Base-by-base conservation (phyloP, 2,113 vertebrate genomes). In the Sylvietta virens region DNA sequence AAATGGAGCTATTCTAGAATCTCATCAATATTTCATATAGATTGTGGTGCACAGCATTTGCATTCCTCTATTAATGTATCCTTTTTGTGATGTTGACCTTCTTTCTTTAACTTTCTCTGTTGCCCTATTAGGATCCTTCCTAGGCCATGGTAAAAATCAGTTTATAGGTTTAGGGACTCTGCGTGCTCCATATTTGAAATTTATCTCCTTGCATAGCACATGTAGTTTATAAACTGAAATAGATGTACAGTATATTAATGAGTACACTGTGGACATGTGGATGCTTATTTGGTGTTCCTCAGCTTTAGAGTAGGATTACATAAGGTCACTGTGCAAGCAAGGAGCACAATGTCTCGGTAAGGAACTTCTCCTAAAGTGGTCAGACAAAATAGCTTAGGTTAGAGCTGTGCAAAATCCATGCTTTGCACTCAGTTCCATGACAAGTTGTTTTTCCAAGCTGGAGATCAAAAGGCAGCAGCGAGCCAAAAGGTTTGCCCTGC, bases 381-480 rank as follows among this genome's bases (percentile, higher is more conserved):
- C 27, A 47, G 23, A 45, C 2, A 0, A 26, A 22, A 17, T 8
- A 58, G 17, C 19, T 69, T 27, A 17, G 21, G 14, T 47, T 50
- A 67, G 28, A 66, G 47, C 35, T 66, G 12, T 64, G 47, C 27
- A 88, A 56, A 70, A 83, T 47, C 27, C 44, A 23, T 0, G 1
- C 13, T 37, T 53, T 23, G 15, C 0, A 0, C 54, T 74, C 53
- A 9, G 53, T 39, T 65, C 21, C 5, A 1, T 19, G 5, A 31
- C 1, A 13, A 50, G 7, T 6, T 39, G 42, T 54, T 89, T 80
- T 95, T 81, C 27, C 40, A 56, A 60, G 60, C 17, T 71, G 50
- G 66, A 90, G 70, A n/a, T 64, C 48, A 57, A 85, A 87, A 92
- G 26, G 40, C 28, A 85, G 11, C 48, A 84, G 40, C 10, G 21